These are phyloP conservation scores for Stegastes partitus DNA, from an alignment of 2,113 vertebrate species.

Conservation along the genomic window DNA sequence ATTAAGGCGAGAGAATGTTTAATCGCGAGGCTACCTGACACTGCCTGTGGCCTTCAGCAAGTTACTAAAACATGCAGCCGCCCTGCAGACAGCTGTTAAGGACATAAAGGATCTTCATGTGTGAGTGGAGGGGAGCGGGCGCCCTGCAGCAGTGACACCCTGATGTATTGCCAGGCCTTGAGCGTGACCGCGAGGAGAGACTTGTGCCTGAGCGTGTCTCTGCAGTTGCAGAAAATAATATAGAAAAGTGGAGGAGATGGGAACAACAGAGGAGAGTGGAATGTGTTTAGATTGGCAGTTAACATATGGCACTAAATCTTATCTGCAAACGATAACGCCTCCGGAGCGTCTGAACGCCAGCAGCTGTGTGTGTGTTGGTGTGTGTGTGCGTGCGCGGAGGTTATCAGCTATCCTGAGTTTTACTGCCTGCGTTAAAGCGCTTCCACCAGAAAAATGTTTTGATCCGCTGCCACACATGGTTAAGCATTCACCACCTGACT, in stretches of 20 bases:
- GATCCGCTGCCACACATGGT: slow-evolving; percentile 72
- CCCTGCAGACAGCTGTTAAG: slow-evolving; percentile 58
- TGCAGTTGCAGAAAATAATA: slow-evolving; percentile 13
- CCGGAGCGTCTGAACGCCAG: slow-evolving; percentile 9
- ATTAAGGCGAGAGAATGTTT: neutral
- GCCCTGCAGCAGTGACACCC: slow-evolving; percentile 44
- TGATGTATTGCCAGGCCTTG: slow-evolving; percentile 67
- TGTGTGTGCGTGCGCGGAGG: slow-evolving; percentile 1
- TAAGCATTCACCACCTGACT: slow-evolving; percentile 79
- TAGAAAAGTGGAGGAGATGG: slow-evolving; percentile 29
- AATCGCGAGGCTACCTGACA: neutral
- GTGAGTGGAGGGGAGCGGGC: neutral
- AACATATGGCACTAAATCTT: slow-evolving; percentile 60
- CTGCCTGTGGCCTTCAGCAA: slow-evolving; percentile 5
- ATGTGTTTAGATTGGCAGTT: slow-evolving; percentile 66
- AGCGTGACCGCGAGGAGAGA: slow-evolving; percentile 46
- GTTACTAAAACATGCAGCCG: slow-evolving; percentile 25
- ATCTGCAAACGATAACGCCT: slow-evolving; percentile 48
- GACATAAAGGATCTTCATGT: slow-evolving; percentile 44
- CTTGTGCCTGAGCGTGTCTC: neutral
- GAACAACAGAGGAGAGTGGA: slow-evolving; percentile 51
- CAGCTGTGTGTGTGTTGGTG: slow-evolving; percentile 11
- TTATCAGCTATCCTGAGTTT: slow-evolving; percentile 65
- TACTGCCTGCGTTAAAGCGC: slow-evolving; percentile 63
- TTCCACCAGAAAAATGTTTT: slow-evolving; percentile 71